Evolutionary conservation across 2,888 invertebrate genomes (phyloP).

Genomic region (Carpatolechia fugitivella): DNA sequence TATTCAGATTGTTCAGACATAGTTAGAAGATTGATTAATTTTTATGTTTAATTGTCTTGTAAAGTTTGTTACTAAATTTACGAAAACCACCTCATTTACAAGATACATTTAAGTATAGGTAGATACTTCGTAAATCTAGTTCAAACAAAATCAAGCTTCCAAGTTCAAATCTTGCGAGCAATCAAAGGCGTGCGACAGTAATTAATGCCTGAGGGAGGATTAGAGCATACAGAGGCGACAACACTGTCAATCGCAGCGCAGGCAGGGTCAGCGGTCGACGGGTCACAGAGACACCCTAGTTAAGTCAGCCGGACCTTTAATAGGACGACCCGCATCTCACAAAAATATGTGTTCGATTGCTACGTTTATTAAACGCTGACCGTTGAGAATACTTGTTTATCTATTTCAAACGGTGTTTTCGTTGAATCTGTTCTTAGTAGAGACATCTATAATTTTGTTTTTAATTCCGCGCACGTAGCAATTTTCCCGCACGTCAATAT

Average conservation of each 20-base stretch:
- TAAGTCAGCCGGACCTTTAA: slow-evolving; percentile 44
- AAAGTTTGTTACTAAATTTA: too few species aligned
- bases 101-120: too few species aligned
- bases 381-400: background rate
- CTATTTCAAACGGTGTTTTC: too few species aligned
- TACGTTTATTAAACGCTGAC: background rate
- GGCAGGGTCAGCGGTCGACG: slow-evolving; percentile 23
- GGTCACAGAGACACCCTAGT: background rate
- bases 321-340: slow-evolving; percentile 62
- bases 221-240: slow-evolving; percentile 35
- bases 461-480: slow-evolving; percentile 19
- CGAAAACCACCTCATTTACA: too few species aligned
- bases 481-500: slow-evolving; percentile 40
- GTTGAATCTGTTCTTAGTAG: too few species aligned
- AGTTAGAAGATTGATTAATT: too few species aligned
- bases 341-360: background rate
- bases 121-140: background rate
- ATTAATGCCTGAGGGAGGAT: slow-evolving; percentile 52
- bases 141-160: background rate
- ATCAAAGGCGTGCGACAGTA: slow-evolving; percentile 48
- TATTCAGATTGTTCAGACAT: background rate
- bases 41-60: too few species aligned
- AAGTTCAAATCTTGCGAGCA: slow-evolving; percentile 27
- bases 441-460: background rate
- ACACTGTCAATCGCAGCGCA: slow-evolving; percentile 38